phyloP scores from a whole-genome alignment of 2,888 invertebrate genomes.

The Plutella xylostella region DNA sequence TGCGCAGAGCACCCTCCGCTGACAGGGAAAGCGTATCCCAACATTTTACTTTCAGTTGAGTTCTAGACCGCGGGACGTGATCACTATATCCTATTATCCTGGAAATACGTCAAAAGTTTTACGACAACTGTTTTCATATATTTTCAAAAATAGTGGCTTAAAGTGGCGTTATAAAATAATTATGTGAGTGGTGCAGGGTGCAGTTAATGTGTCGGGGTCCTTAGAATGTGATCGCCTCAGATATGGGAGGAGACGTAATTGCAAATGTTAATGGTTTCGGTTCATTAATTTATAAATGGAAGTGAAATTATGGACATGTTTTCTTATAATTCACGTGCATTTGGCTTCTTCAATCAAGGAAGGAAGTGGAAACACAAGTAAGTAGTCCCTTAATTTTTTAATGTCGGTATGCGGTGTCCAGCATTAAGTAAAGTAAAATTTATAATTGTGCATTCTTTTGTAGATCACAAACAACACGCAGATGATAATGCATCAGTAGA shows the following conservation, averaged over 20 bases:
- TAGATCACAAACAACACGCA: constrained; percentile 31
- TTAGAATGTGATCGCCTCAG: no score
- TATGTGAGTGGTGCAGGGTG: no score
- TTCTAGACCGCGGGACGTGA: background rate
- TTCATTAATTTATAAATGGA: constrained; percentile 57
- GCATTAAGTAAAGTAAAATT: background rate
- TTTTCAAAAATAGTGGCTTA: no score
- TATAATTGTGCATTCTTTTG: no score
- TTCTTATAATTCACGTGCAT: constrained; percentile 38
- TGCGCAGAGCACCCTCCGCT: constrained; percentile 4
- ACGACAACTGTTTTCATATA: no score
- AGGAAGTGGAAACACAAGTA: constrained; percentile 39
- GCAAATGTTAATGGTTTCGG: no score
- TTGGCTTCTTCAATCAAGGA: constrained; percentile 34
- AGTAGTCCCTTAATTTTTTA: no score
- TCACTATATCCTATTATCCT: background rate
- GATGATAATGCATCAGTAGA: constrained; percentile 17
- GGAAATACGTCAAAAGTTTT: constrained; percentile 9
- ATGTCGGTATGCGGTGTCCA: no score
- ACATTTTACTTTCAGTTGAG: constrained; percentile 6
- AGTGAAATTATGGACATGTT: constrained; percentile 49
- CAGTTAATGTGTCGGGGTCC: no score
- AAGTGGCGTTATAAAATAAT: no score
- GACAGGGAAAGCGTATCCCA: background rate
- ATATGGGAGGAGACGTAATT: no score